Evolutionary conservation across 2,797 vertebrate genomes (phyloP).

Genomic region (Galagoides demidoff): DNA sequence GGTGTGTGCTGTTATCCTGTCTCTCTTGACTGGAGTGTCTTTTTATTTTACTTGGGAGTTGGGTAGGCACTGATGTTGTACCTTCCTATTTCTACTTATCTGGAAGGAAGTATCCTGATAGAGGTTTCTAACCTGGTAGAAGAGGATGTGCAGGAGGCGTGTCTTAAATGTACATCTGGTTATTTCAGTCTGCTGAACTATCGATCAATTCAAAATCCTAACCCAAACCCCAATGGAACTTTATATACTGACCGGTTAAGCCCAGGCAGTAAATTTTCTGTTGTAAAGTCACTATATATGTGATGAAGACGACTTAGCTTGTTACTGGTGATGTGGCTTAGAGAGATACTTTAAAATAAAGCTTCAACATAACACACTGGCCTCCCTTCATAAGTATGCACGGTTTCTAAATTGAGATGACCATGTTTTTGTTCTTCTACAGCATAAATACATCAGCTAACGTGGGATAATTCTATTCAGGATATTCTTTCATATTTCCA

Average conservation of each 20-base stretch:
- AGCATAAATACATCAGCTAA: not conserved
- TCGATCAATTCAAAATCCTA: slow-evolving; percentile 38
- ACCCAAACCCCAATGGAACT: not conserved
- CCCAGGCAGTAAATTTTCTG: not conserved
- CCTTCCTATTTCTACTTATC: not conserved
- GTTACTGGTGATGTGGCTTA: not conserved
- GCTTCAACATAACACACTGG: not conserved
- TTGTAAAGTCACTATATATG: not conserved
- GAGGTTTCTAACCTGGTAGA: not conserved
- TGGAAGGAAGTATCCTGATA: not conserved
- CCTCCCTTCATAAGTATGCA: not conserved
- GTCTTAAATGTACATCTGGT: not conserved
- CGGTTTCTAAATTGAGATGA: not conserved
- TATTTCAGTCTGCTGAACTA: not conserved
- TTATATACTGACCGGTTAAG: not conserved
- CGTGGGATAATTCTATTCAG: not conserved
- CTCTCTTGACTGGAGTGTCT: slow-evolving; percentile 36
- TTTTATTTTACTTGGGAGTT: slow-evolving; percentile 14
- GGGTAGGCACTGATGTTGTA: not conserved
- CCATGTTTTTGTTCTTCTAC: not conserved
- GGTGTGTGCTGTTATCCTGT: slow-evolving; percentile 65
- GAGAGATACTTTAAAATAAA: not conserved
- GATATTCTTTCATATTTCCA: not conserved
- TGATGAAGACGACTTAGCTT: not conserved
- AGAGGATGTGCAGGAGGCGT: not conserved